Evolutionary conservation across 2,113 vertebrate genomes (phyloP), one percentile per base, ranked within the genome.

Genomic region (Uria lomvia): DNA sequence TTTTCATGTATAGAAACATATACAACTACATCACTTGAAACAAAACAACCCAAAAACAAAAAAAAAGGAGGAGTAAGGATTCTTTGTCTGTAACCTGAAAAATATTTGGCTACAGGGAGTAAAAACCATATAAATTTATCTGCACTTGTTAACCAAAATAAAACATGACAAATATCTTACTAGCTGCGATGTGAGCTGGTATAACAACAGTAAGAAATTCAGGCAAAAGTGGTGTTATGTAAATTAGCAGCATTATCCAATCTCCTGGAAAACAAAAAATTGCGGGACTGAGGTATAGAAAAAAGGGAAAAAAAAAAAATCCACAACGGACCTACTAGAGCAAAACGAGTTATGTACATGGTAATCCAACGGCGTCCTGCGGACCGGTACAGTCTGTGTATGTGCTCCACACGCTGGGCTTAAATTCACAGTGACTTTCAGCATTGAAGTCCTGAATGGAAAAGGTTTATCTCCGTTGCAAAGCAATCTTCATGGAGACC

Each of bases 151-250:
- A 93, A 91, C 88, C 59, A 85, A 96, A 97, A 79, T 52, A 71
- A 92, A 88, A 68, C 80, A 40, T 26, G 58, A 94, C 71, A 79
- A 70, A 24, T 70, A 60, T 84, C 79, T 84, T 72, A 74, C 56
- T 87, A 92, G 85, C 74, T 78, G 95, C 1, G 58, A 88, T 55
- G 91, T 92, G 68, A 95, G 91, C 94, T 96, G 92, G 95, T 97
- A 94, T 92, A 94, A 88, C 87, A 71, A 87, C 86, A 91, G 91
- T 95, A 94, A 96, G 95, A 95, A 96, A 96, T 97, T 97, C 94
- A 97, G 97, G 97, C 97, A 97, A 96, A 96, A 97, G 94, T 96
- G 97, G 97, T 97, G 80, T 95, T 80, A 86, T 23, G 50, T 95
- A 92, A 93, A 80, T 92, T 97, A 97, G 97, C 97, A 98, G 97